These are phyloP conservation scores for Coendou prehensilis DNA, from an alignment of 2,797 vertebrate species.

Conservation along the genomic window DNA sequence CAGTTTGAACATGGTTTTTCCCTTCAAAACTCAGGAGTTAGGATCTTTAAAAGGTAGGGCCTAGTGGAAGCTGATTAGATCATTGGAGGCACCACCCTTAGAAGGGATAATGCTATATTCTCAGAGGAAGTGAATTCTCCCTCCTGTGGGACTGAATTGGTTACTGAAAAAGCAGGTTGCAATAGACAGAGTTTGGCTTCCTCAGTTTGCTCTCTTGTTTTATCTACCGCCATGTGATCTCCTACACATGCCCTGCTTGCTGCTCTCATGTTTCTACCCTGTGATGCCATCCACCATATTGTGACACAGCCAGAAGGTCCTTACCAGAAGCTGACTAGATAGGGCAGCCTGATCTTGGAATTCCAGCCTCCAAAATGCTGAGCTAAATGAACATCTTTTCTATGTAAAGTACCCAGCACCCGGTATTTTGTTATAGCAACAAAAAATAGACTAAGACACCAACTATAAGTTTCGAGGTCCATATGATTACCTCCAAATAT, in stretches of 20 bases:
- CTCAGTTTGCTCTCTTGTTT: background rate
- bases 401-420: background rate
- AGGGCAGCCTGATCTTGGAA: background rate
- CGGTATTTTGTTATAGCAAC: background rate
- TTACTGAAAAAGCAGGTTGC: background rate
- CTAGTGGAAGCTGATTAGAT: background rate
- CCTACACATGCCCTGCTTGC: background rate
- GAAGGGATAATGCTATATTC: background rate
- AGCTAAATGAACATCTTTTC: background rate
- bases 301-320: background rate
- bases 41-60: background rate
- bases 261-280: background rate
- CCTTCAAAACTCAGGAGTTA: background rate
- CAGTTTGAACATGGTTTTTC: background rate
- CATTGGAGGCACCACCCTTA: background rate
- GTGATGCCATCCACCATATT: background rate
- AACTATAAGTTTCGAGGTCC: background rate
- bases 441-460: background rate
- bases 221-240: too few species aligned
- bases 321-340: background rate
- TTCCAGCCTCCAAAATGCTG: background rate
- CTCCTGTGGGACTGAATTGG: background rate
- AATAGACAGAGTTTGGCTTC: background rate
- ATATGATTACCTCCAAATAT: background rate
- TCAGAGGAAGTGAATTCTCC: background rate